Evolutionary conservation across 2,888 invertebrate genomes (phyloP).

Genomic region (Elegia similella): DNA sequence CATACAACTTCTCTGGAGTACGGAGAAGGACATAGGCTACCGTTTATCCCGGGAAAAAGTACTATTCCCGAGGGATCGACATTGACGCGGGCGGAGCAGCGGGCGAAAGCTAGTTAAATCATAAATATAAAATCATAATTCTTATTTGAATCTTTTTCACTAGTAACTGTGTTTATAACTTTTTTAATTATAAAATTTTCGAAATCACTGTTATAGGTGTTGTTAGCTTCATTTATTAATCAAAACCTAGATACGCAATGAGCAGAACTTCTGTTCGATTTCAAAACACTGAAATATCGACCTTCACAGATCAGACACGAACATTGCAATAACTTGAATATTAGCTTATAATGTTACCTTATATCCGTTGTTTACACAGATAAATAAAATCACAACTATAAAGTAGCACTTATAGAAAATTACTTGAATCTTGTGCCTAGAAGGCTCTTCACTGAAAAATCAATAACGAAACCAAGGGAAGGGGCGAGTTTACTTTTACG

Average conservation of each 20-base stretch:
- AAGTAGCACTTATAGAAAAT: slow-evolving; percentile 2
- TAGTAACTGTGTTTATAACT: no score
- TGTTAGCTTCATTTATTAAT: slow-evolving; percentile 24
- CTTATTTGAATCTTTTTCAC: no score
- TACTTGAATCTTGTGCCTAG: neutral
- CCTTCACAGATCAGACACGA: slow-evolving; percentile 39
- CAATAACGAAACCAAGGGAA: slow-evolving; percentile 39
- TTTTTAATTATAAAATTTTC: neutral
- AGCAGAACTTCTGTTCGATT: slow-evolving; percentile 46
- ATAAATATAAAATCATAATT: no score
- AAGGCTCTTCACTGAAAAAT: slow-evolving; percentile 38
- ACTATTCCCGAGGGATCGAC: no score
- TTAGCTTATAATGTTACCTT: neutral
- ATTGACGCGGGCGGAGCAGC: no score
- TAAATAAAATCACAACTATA: slow-evolving; percentile 1
- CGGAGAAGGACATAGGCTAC: no score
- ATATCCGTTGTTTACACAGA: neutral
- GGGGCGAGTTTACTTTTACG: slow-evolving; percentile 29
- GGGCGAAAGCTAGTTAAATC: no score
- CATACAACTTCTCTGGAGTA: no score
- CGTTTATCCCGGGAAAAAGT: no score
- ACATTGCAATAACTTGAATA: slow-evolving; percentile 29
- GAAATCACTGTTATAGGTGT: neutral
- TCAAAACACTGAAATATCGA: slow-evolving; percentile 51
- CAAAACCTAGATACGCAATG: slow-evolving; percentile 43